phyloP scores from a whole-genome alignment of 2,888 invertebrate genomes.

The Dynastes grantii region DNA sequence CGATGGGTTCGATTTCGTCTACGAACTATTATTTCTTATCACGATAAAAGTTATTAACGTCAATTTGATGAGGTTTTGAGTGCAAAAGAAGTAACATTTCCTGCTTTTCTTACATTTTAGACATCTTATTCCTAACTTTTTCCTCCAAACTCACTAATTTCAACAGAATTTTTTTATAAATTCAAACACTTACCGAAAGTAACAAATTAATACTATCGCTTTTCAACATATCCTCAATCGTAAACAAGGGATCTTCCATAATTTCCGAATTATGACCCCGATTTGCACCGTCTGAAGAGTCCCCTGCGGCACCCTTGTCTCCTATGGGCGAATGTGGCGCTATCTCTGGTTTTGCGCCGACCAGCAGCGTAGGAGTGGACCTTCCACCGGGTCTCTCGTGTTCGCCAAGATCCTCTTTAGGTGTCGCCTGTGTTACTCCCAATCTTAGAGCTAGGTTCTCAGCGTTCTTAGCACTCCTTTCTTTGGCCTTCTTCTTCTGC shows the following conservation, averaged over 20 bases:
- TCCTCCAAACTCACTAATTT: not conserved
- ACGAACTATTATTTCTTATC: no score
- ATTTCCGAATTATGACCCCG: constrained; percentile 26
- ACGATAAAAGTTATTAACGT: no score
- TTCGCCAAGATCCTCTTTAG: constrained; percentile 35
- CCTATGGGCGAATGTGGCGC: constrained; percentile 66
- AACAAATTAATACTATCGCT: constrained; percentile 84
- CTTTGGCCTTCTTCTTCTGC: constrained; percentile 66
- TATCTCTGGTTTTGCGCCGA: constrained; percentile 55
- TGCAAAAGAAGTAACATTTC: no score
- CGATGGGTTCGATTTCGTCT: no score
- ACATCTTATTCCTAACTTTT: not conserved
- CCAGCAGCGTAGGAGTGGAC: constrained; percentile 68
- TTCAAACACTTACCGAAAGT: constrained; percentile 75
- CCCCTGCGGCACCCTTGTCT: constrained; percentile 61
- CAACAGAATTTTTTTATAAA: not conserved
- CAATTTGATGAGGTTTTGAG: no score
- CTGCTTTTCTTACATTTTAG: not conserved
- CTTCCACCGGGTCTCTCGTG: constrained; percentile 60
- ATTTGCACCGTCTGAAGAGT: constrained; percentile 46
- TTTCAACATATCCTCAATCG: constrained; percentile 89
- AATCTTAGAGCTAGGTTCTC: not conserved
- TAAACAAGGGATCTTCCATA: constrained; percentile 73
- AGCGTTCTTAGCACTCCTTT: constrained; percentile 16
- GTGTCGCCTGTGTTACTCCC: no score